Base-by-base conservation (phyloP, 37 sponge, comb jelly and placozoan genomes). In the Ianthella basta region DNA sequence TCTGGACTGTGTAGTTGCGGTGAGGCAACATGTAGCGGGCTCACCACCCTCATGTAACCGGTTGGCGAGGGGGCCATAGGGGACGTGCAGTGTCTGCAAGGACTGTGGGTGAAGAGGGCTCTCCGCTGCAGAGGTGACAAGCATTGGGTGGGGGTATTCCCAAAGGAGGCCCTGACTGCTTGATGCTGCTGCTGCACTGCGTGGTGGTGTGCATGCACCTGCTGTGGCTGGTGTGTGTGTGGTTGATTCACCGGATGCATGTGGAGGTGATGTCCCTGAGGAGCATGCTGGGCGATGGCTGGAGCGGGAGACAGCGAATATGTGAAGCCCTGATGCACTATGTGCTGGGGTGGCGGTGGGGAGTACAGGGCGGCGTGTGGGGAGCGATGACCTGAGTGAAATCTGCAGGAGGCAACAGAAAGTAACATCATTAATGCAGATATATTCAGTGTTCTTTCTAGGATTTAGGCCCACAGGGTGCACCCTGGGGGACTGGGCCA, bases 1-100 rank as follows among this genome's bases (percentile, higher is more conserved):
- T 69, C 70, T 69, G 70, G 70, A 69, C 70, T 69, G 34, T 69
- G 70, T 18, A 69, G 34, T 33, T 69, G 70, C 1, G 70, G 70
- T 4, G 70, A 34, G 35, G 35, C 29, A 5, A 69, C 34, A 16
- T 69, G 70, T 1, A 69, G 1, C 35, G 70, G 70, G 70, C 70
- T 69, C 29, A 30, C 70, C 70, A 69, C n/a, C 27, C 63, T 2
- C 29, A 69, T n/a, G 34, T 35, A 30, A 34, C 70, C 6, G 34
- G 18, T n/a, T 0, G 70, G 33, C 4, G 70, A 69, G 4, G 33
- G 6, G 10, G 70, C 29, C 34, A 69, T 16, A 30, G 70, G 70
- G 4, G 70, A 69, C 3, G 34, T 35, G 27, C 70, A 69, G 70
- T 69, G 70, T 32, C 19, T n/a, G 34, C 35, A 30, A 30, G 70